Conservation (phyloP, 2,113 vertebrate genomes). For the Nerophis lumbriciformis region DNA sequence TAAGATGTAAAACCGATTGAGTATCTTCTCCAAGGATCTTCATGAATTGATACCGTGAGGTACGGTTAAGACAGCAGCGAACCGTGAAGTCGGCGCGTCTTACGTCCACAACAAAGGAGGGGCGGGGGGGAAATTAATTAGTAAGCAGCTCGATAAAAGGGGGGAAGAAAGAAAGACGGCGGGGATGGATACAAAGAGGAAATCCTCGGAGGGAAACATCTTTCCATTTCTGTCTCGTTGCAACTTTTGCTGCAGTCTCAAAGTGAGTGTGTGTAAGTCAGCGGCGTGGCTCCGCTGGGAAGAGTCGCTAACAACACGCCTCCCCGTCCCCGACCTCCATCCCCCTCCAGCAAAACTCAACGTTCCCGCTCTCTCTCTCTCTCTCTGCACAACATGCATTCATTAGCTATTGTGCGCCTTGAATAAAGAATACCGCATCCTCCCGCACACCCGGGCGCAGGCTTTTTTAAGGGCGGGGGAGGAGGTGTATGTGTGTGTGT, state of each 20-base stretch:
- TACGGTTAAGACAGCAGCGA: constrained; percentile 11
- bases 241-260: constrained; percentile 47
- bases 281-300: constrained; percentile 50
- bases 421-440: constrained; percentile 34
- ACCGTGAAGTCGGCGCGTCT: not conserved
- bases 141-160: constrained; percentile 25
- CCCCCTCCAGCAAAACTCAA: constrained; percentile 20
- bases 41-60: no score
- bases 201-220: constrained; percentile 42
- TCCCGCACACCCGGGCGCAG: constrained; percentile 8
- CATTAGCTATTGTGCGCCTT: constrained; percentile 49
- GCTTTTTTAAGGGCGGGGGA: constrained; percentile 17
- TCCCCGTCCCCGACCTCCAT: no score
- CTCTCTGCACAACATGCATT: constrained; percentile 25
- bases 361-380: not conserved
- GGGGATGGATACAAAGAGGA: constrained; percentile 37
- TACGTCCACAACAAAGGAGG: constrained; percentile 3
- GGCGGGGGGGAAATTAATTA: constrained; percentile 41
- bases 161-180: constrained; percentile 17
- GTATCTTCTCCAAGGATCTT: no score
- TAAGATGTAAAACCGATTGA: no score
- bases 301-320: constrained; percentile 26
- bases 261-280: constrained; percentile 40
- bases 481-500: not conserved
- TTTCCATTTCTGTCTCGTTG: constrained; percentile 29